Conservation (phyloP, 2,113 vertebrate species). For the Mustela lutreola region DNA sequence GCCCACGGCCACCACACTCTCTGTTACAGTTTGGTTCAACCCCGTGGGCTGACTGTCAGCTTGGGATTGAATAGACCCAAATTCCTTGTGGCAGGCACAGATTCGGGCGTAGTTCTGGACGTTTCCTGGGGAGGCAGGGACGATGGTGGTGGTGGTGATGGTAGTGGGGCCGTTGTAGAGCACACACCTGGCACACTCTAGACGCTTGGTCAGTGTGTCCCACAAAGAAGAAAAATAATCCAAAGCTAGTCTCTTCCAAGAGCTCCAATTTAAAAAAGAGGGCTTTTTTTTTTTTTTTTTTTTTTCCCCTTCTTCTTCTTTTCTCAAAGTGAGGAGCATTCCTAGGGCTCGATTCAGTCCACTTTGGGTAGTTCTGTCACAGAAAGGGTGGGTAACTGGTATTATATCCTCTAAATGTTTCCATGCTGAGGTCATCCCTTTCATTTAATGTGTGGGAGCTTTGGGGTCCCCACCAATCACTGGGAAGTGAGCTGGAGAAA, state of each 20-base stretch:
- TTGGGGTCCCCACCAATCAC: conserved; percentile 55
- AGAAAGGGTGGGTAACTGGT: conserved; percentile 51
- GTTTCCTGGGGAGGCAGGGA: neutral
- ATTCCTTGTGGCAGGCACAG: neutral
- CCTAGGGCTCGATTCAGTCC: neutral
- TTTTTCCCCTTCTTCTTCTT: neutral
- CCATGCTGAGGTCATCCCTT: conserved; percentile 58
- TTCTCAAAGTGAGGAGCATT: conserved; percentile 6
- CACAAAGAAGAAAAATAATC: conserved; percentile 17
- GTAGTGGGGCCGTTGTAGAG: neutral
- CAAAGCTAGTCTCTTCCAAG: neutral
- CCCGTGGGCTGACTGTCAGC: neutral
- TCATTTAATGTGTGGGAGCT: conserved; percentile 1
- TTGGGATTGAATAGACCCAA: neutral
- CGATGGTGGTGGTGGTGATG: neutral
- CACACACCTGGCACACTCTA: neutral
- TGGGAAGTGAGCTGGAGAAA: conserved; percentile 33
- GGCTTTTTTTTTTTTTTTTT: neutral
- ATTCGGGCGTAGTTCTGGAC: neutral
- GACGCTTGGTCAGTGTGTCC: neutral
- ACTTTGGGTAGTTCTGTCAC: neutral
- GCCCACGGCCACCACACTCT: neutral
- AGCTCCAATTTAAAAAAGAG: neutral
- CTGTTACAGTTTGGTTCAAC: neutral
- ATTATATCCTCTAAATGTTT: conserved; percentile 49